Evolutionary conservation across 2,888 invertebrate species (phyloP).

Genomic region (Spilarctia lutea): DNA sequence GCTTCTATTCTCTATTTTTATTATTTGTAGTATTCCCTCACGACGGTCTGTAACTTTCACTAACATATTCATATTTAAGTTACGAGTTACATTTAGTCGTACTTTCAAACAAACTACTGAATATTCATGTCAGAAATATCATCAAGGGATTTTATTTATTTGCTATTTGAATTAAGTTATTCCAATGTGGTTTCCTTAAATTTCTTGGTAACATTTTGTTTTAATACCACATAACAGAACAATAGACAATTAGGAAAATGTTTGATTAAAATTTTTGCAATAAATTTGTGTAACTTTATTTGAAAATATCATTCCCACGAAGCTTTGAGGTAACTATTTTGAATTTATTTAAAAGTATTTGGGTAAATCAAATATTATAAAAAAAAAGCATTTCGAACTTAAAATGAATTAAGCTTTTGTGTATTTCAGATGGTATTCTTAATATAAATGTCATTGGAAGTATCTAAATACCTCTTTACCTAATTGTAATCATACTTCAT

Average conservation of each 20-base stretch:
- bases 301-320: too few species aligned
- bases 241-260: background rate
- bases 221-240: background rate
- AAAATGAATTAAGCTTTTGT: too few species aligned
- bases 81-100: background rate
- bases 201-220: background rate
- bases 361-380: too few species aligned
- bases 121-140: conserved; percentile 8
- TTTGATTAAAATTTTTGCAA: background rate
- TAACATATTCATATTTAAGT: conserved; percentile 24
- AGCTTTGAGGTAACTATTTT: too few species aligned
- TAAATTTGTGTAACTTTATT: background rate
- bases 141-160: background rate
- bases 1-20: conserved; percentile 34
- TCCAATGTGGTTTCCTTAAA: background rate
- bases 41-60: conserved; percentile 48
- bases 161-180: background rate
- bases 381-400: too few species aligned
- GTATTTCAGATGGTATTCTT: background rate
- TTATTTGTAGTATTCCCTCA: conserved; percentile 34
- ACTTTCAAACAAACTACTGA: conserved; percentile 20
- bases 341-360: too few species aligned
- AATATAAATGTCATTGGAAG: background rate
- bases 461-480: background rate
- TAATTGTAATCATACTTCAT: background rate